Conservation (phyloP, 2,888 invertebrate genomes). For the Eupithecia subfuscata region DNA sequence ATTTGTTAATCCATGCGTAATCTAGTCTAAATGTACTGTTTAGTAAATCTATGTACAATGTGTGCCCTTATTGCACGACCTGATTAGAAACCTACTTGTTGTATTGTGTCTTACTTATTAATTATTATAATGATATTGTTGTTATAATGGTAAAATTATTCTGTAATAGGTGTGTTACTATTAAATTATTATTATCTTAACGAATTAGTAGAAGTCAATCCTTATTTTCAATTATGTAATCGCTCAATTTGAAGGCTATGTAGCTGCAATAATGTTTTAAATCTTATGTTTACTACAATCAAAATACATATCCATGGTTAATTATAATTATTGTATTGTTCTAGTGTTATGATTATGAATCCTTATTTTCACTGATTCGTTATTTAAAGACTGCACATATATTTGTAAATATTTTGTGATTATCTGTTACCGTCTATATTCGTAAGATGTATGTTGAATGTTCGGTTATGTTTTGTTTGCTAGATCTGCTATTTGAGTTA, state of each 20-base stretch:
- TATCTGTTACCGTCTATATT: slow-evolving; percentile 56
- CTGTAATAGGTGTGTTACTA: slow-evolving; percentile 46
- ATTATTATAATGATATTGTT: slow-evolving; percentile 60
- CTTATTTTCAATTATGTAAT: slow-evolving; percentile 12
- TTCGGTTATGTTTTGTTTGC: slow-evolving; percentile 63
- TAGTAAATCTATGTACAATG: slow-evolving; percentile 47
- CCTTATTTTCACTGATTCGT: slow-evolving; percentile 60
- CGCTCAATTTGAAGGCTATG: slow-evolving; percentile 25
- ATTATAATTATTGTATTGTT: slow-evolving; percentile 60
- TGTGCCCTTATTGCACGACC: slow-evolving; percentile 45
- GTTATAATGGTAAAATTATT: slow-evolving; percentile 52
- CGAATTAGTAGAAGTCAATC: slow-evolving; percentile 17
- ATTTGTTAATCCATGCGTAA: slow-evolving; percentile 23
- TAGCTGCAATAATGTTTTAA: slow-evolving; percentile 5
- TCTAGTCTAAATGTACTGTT: slow-evolving; percentile 37
- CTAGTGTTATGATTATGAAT: slow-evolving; percentile 51
- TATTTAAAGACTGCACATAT: slow-evolving; percentile 71
- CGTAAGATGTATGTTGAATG: slow-evolving; percentile 52
- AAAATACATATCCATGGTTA: slow-evolving; percentile 75
- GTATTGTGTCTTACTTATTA: slow-evolving; percentile 62
- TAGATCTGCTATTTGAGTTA: slow-evolving; percentile 44
- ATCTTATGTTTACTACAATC: slow-evolving; percentile 30
- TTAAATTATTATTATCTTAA: slow-evolving; percentile 32
- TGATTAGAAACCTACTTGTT: slow-evolving; percentile 56
- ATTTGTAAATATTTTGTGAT: slow-evolving; percentile 68